A percentile compares a stretch with the other conserved stretches of the same genome.
These are phyloP conservation scores for Gouania willdenowi DNA, from an alignment of 2,797 vertebrate species.

Conservation along the genomic window DNA sequence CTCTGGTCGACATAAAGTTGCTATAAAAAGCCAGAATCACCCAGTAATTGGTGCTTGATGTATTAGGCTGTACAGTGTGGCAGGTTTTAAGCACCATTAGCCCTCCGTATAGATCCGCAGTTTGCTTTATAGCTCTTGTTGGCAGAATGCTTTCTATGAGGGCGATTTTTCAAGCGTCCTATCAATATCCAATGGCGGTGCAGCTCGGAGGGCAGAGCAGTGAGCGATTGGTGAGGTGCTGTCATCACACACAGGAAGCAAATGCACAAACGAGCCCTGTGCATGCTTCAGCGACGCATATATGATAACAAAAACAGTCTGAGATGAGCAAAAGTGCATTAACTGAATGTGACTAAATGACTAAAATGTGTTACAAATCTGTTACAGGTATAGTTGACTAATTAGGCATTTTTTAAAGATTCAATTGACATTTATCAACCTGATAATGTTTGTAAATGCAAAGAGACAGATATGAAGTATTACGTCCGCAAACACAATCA, in stretches of 20 bases:
- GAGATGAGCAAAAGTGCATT: conserved; percentile 13
- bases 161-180: conserved; percentile 57
- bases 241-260: conserved; percentile 44
- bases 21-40: too few relatives aligned
- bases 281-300: conserved; percentile 20
- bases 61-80: conserved; percentile 29
- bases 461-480: too few relatives aligned
- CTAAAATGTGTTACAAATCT: conserved; percentile 27
- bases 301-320: conserved; percentile 28
- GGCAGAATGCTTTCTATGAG: conserved; percentile 54
- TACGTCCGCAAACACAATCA: too few relatives aligned
- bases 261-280: conserved; percentile 34
- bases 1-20: too few relatives aligned
- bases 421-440: too few relatives aligned
- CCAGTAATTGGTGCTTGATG: conserved; percentile 55
- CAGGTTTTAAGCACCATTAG: conserved; percentile 63
- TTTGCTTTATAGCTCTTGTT: conserved; percentile 56
- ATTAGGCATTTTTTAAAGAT: too few relatives aligned
- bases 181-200: conserved; percentile 61
- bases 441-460: too few relatives aligned
- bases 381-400: too few relatives aligned
- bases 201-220: conserved; percentile 42
- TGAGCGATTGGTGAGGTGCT: conserved; percentile 54
- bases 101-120: conserved; percentile 47
- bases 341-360: conserved; percentile 18